A percentile compares a stretch with the other conserved stretches of the same genome.
Conservation (phyloP, 2,888 invertebrate genomes). For the Microplitis manilae region DNA sequence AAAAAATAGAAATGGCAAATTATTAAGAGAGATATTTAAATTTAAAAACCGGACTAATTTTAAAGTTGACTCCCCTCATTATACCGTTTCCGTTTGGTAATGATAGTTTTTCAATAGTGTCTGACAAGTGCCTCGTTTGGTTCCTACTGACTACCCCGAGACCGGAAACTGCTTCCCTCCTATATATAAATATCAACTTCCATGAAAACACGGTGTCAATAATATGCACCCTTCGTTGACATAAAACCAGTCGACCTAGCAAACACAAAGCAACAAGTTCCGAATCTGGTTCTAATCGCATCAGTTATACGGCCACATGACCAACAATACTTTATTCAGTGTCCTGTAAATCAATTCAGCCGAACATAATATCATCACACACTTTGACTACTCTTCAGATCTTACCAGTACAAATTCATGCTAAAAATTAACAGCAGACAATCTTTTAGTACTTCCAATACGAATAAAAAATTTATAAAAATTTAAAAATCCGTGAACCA, state of each 20-base stretch:
- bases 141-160: constrained; percentile 49
- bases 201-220: constrained; percentile 51
- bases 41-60: constrained; percentile 42
- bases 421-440: background rate
- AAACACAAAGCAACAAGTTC: constrained; percentile 47
- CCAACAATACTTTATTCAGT: background rate
- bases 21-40: too few relatives aligned
- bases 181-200: constrained; percentile 38
- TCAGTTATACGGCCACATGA: constrained; percentile 34
- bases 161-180: constrained; percentile 53
- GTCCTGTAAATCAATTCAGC: background rate
- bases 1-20: too few relatives aligned
- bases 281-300: constrained; percentile 45
- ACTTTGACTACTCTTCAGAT: background rate
- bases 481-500: background rate
- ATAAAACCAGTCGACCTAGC: constrained; percentile 44
- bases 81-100: constrained; percentile 45
- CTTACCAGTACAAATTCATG: background rate
- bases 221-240: constrained; percentile 52
- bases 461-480: background rate
- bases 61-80: constrained; percentile 46
- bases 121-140: constrained; percentile 53
- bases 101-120: constrained; percentile 47
- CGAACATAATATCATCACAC: background rate
- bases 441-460: too few relatives aligned